Conservation (phyloP, 2,113 vertebrate genomes). For the Thalassarche chlororhynchos region DNA sequence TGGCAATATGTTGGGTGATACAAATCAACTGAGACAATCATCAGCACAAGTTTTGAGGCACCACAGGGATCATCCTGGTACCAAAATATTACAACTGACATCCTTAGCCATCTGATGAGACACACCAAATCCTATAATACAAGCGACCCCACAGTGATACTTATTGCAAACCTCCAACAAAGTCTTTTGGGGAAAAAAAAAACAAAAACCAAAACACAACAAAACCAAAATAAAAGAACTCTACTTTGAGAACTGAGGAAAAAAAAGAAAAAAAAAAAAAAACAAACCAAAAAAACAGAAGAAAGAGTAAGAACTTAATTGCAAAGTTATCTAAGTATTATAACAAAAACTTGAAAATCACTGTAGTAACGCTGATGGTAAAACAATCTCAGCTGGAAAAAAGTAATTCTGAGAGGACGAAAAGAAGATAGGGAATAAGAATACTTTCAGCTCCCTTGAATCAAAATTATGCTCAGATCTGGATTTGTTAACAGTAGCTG, state of each 20-base stretch:
- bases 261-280: neutral
- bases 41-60: neutral
- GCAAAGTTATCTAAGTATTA: neutral
- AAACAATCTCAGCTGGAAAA: neutral
- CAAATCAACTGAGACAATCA: neutral
- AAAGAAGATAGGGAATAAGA: neutral
- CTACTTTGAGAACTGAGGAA: neutral
- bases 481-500: neutral
- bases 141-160: neutral
- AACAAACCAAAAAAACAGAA: neutral
- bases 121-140: neutral
- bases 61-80: neutral
- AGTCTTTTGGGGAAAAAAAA: rapidly evolving
- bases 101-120: neutral
- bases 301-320: neutral
- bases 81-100: neutral
- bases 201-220: neutral
- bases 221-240: neutral
- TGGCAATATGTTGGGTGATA: neutral
- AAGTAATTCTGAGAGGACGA: neutral
- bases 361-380: neutral
- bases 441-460: neutral
- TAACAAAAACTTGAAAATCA: neutral
- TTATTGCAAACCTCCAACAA: neutral
- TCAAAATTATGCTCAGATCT: neutral